Conservation (phyloP, 2,888 invertebrate genomes). For the Boloria selene region DNA sequence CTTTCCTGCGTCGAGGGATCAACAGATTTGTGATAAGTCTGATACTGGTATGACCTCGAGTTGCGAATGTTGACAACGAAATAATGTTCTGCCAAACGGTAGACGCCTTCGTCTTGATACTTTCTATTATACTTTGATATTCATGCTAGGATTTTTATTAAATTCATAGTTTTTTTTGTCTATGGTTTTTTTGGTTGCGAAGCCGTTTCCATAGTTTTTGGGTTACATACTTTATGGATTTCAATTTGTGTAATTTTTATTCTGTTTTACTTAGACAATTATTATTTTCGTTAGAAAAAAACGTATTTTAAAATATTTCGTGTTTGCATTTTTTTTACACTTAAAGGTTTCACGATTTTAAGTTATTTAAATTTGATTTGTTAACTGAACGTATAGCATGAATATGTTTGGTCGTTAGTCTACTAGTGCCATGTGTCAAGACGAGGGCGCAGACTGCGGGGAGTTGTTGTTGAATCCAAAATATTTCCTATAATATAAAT, state of each 20-base stretch:
- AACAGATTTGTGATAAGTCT: conserved; percentile 71
- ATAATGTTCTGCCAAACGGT: conserved; percentile 53
- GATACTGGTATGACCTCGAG: conserved; percentile 56
- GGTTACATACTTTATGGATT: not conserved
- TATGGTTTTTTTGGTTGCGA: not conserved
- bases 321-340: too few relatives aligned
- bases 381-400: conserved; percentile 1
- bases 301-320: too few relatives aligned
- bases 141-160: conserved; percentile 20
- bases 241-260: too few relatives aligned
- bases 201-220: not conserved
- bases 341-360: too few relatives aligned
- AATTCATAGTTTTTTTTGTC: not conserved
- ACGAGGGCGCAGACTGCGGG: conserved; percentile 55
- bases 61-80: conserved; percentile 71
- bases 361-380: too few relatives aligned
- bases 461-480: conserved; percentile 79
- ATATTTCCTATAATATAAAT: conserved; percentile 83
- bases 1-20: conserved; percentile 72
- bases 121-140: conserved; percentile 19
- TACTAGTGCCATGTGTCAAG: conserved; percentile 62
- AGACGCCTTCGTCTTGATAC: conserved; percentile 50
- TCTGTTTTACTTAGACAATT: too few relatives aligned
- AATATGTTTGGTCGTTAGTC: conserved; percentile 15
- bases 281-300: too few relatives aligned